phyloP scores from a whole-genome alignment of 2,797 vertebrate species.

The Sebastes elongatus region DNA sequence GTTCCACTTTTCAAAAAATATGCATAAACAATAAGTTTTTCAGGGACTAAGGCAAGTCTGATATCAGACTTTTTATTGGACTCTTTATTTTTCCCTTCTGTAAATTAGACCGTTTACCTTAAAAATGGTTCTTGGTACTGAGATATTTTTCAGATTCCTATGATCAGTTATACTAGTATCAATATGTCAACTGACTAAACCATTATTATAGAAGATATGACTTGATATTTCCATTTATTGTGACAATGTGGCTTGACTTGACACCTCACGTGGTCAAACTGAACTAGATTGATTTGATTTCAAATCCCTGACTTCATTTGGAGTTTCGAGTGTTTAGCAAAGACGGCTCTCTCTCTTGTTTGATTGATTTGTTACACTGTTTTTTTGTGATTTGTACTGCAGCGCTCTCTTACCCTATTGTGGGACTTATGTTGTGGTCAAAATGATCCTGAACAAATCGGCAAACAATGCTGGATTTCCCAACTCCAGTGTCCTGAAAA shows the following conservation, averaged over 20 bases:
- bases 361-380: background rate
- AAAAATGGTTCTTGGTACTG: background rate
- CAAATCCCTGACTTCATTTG: background rate
- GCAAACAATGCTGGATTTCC: constrained; percentile 98
- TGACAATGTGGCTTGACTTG: background rate
- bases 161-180: background rate
- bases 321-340: background rate
- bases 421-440: constrained; percentile 97
- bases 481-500: constrained; percentile 95
- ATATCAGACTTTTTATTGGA: background rate
- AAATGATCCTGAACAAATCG: constrained; percentile 98
- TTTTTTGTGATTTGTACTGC: background rate
- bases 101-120: background rate
- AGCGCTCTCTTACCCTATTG: constrained; percentile 90
- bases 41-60: background rate
- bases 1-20: background rate
- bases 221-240: background rate
- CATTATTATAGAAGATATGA: background rate
- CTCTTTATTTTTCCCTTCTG: background rate
- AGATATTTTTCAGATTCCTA: background rate
- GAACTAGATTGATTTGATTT: background rate
- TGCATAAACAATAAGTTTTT: background rate
- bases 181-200: background rate
- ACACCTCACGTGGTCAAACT: background rate
- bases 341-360: background rate